Percentiles rank a stretch among this genome's conserved stretches.
Evolutionary conservation across 2,888 invertebrate genomes (phyloP).

Genomic region (Pterobdella sp.): DNA sequence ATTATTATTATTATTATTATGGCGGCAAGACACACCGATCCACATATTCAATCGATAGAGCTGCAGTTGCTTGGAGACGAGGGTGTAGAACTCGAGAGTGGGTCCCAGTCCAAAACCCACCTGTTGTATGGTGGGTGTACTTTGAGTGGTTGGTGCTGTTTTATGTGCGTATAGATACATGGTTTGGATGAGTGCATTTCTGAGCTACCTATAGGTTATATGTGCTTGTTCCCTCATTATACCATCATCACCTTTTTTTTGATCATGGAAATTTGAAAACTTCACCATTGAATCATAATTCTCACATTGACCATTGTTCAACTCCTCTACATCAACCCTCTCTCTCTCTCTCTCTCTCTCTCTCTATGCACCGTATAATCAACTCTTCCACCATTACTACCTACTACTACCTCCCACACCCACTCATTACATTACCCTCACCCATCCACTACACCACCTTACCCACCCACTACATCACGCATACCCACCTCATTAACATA

Average conservation of each 20-base stretch:
- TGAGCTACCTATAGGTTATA: background rate
- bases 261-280: no score
- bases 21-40: conserved; percentile 61
- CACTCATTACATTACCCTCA: background rate
- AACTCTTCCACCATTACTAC: background rate
- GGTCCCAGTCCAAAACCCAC: conserved; percentile 97
- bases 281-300: no score
- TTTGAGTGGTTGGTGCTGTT: no score
- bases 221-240: background rate
- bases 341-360: no score
- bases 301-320: no score
- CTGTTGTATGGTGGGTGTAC: conserved; percentile 43
- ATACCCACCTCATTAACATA: conserved; percentile 57
- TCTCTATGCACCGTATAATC: no score
- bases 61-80: conserved; percentile 77
- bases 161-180: no score
- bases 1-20: background rate
- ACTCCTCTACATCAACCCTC: no score
- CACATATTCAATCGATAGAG: conserved; percentile 84
- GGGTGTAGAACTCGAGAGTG: conserved; percentile 96
- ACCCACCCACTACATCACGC: background rate
- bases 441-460: background rate
- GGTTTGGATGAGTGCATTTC: no score
- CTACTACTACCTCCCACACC: background rate
- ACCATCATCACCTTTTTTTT: background rate